phyloP scores from a whole-genome alignment of 2,888 invertebrate species.

The Meloe dianella region DNA sequence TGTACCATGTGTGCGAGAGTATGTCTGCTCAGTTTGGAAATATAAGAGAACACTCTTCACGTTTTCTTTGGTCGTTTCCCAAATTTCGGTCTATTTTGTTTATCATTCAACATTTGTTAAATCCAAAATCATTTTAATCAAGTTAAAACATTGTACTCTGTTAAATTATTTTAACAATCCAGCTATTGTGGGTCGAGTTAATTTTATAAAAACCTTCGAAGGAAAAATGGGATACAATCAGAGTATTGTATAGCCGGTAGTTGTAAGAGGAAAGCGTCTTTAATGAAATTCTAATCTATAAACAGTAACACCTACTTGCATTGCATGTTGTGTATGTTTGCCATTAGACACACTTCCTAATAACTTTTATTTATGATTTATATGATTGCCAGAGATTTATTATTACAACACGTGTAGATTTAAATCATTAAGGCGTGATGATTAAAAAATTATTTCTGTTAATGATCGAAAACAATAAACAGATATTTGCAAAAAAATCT shows the following conservation, averaged over 20 bases:
- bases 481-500: constrained; percentile 34
- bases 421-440: constrained; percentile 9
- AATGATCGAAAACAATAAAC: neutral
- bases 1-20: constrained; percentile 45
- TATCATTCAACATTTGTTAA: too few relatives aligned
- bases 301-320: constrained; percentile 42
- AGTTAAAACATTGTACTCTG: neutral
- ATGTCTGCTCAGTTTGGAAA: constrained; percentile 32
- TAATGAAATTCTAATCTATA: constrained; percentile 44
- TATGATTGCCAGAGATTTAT: constrained; percentile 13
- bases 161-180: neutral
- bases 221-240: constrained; percentile 15
- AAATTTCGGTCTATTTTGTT: too few relatives aligned
- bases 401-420: constrained; percentile 8
- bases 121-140: constrained; percentile 1
- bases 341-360: constrained; percentile 38
- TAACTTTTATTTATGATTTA: constrained; percentile 14
- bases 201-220: neutral
- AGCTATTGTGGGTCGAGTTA: neutral
- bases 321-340: constrained; percentile 40
- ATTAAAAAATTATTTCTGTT: neutral
- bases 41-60: constrained; percentile 37
- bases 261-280: neutral
- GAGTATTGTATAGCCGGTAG: neutral
- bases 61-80: constrained; percentile 46